Base-by-base conservation (phyloP, 2,797 vertebrate genomes). In the Crenichthys baileyi region DNA sequence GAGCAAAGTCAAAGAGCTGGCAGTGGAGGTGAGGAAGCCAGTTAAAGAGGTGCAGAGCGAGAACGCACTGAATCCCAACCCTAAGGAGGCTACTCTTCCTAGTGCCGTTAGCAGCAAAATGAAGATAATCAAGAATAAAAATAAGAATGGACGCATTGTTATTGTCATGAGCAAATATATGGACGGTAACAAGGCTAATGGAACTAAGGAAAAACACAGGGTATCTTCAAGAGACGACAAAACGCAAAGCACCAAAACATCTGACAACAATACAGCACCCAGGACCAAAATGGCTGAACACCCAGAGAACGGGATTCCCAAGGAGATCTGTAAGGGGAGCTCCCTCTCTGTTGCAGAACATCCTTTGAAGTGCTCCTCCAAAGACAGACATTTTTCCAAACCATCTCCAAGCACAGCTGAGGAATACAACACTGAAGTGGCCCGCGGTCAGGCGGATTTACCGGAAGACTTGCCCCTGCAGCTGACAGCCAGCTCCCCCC, bases 111-210 rank as follows among this genome's bases (percentile, higher is more conserved):
- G 97, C 85, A 96, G 97, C 85, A 99, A 99, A 93, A 99, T 99
- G 98, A 99, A 99, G 94, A 99, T 99, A 53, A 98, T 99, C 87
- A 98, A 98, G 93, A 99, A 99, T 90, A 99, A 99, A 88, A 99
- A 99, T 94, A 99, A 99, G 92, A 99, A 99, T 0, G 98, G 98
- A 22, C 96, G 97, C 75, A 99, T 99, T 6, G 98, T 99, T 79
- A 99, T 99, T 13, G 98, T 99, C 80, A 99, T 99, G 98, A 99
- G 98, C 95, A 99, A 99, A 87, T 99, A 99, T 86, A 99, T 99
- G 98, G 98, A 99, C 90, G 87, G 92, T 20, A 96, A 97, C 80
- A 97, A 98, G 85, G 96, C 97, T 90, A 97, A 97, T 75, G 95
- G 97, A 0, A 95, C 96, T 31, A 99, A 98, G 95, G 95, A 95